Base-by-base conservation (phyloP, 2,888 invertebrate species). In the Euzetes globulus region DNA sequence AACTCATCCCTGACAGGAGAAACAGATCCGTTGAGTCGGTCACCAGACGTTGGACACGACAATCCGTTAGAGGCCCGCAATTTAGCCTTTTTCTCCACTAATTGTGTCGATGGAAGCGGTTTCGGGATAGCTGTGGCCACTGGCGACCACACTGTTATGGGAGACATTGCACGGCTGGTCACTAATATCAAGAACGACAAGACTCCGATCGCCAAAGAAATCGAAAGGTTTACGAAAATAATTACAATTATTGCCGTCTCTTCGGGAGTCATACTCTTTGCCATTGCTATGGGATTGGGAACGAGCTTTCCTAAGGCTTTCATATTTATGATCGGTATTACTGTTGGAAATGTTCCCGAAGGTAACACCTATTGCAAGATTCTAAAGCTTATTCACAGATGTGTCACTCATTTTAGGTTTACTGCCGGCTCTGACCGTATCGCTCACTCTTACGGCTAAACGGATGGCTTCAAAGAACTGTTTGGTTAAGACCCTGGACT, bases 1-100 rank as follows among this genome's bases (percentile, higher is more conserved):
- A 95, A 95, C 86, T 94, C 94, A 77, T 94, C 94, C 80, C 86
- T 95, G 83, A 95, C 94, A 79, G 94, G 94, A 81, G 94, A 95
- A 85, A 94, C 94, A 75, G 94, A 94, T 83, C 94, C 94, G 22
- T 94, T 94, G 81, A 91, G 91, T 77, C 90, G 95, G 81, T 89
- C 91, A 80, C 45, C 80, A 4, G 81, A 82, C 72, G 80, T 78
- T 73, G 82, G 81, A 6, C 90, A 94, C 84, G 94, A 94, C 81
- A 95, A 95, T 85, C 19, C 27, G 7, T 84, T 95, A 81, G 94
- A 94, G 87, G 94, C 94, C 78, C 93, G 92, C 85, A 95, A 95
- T 84, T 86, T 95, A 83, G 94, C 93, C 78, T 95, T 95, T 86
- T 95, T 94, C 87, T 94, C 94, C 72, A 95, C 94, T 77, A 94